Conservation (phyloP, 92 coral and sea anemone species). For the Desmophyllum pertusum region DNA sequence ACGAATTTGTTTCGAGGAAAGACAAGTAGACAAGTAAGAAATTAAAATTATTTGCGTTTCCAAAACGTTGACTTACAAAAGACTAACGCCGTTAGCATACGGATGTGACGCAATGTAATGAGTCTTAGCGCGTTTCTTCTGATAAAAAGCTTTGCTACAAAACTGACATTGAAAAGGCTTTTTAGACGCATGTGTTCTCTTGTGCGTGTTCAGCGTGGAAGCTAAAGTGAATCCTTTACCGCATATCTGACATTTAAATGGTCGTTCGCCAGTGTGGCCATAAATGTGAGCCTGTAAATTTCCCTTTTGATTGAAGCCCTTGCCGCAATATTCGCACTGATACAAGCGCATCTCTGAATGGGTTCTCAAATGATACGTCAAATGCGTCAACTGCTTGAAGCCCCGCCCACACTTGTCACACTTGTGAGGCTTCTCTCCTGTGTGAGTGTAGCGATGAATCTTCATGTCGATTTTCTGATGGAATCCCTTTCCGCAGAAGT, state of each 20-base stretch:
- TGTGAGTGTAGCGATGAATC: constrained; percentile 97
- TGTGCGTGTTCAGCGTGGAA: constrained; percentile 96
- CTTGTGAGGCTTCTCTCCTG: constrained; percentile 97
- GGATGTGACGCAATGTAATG: constrained; percentile 99
- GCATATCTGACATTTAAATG: constrained; percentile 90
- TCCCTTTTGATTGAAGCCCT: constrained; percentile 95
- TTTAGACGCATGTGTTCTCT: constrained; percentile 92
- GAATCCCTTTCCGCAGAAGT: constrained; percentile 95
- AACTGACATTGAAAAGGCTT: constrained; percentile 94
- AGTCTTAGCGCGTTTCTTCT: constrained; percentile 95
- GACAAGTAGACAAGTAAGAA: neutral
- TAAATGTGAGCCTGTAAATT: constrained; percentile 97
- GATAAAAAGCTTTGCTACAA: constrained; percentile 93
- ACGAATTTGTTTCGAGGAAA: too few species aligned
- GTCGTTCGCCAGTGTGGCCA: constrained; percentile 99
- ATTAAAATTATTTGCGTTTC: too few species aligned
- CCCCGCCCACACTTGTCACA: constrained; percentile 98
- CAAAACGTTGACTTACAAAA: constrained; percentile 46
- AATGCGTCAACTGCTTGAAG: constrained; percentile 94
- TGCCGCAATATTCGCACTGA: constrained; percentile 79
- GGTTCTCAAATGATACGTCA: constrained; percentile 96
- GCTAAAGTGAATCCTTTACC: constrained; percentile 94
- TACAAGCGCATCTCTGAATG: constrained; percentile 86
- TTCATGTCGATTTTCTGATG: constrained; percentile 99
- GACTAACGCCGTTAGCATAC: constrained; percentile 84